A percentile compares a stretch with the other conserved stretches of the same genome.
Evolutionary conservation across 2,888 invertebrate genomes (phyloP).

Genomic region (Catocala sponsa): DNA sequence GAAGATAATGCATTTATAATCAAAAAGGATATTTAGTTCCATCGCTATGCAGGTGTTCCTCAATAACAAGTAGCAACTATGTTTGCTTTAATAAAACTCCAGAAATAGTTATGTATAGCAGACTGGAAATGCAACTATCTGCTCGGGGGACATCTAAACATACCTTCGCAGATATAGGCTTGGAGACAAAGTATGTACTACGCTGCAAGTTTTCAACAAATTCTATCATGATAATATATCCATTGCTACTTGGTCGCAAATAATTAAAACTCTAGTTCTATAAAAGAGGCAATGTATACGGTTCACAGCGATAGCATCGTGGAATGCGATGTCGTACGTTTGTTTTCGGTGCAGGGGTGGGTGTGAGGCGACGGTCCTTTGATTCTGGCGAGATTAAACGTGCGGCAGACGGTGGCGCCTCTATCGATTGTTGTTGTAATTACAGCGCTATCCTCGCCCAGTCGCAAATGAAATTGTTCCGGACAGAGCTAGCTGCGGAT

Average conservation of each 20-base stretch:
- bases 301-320: conserved; percentile 19
- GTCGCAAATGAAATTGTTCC: conserved; percentile 88
- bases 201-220: conserved; percentile 66
- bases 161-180: conserved; percentile 81
- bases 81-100: conserved; percentile 79
- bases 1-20: conserved; percentile 34
- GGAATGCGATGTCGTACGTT: conserved; percentile 51
- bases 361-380: conserved; percentile 86
- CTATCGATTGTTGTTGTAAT: conserved; percentile 89
- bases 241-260: conserved; percentile 55
- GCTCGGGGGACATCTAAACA: conserved; percentile 79
- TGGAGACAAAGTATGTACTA: conserved; percentile 81
- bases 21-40: conserved; percentile 19
- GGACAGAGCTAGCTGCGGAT: conserved; percentile 83
- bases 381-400: conserved; percentile 88
- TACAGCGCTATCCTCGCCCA: conserved; percentile 87
- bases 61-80: conserved; percentile 67
- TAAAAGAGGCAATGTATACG: conserved; percentile 57
- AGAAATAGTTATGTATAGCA: conserved; percentile 76
- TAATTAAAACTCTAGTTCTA: conserved; percentile 1
- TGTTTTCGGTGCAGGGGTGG: conserved; percentile 70
- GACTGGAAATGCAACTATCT: conserved; percentile 85
- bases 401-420: conserved; percentile 88
- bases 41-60: conserved; percentile 45
- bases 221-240: conserved; percentile 30